Conservation (phyloP, 1,140 invertebrate species). For the Pseudobourletiella spinata region DNA sequence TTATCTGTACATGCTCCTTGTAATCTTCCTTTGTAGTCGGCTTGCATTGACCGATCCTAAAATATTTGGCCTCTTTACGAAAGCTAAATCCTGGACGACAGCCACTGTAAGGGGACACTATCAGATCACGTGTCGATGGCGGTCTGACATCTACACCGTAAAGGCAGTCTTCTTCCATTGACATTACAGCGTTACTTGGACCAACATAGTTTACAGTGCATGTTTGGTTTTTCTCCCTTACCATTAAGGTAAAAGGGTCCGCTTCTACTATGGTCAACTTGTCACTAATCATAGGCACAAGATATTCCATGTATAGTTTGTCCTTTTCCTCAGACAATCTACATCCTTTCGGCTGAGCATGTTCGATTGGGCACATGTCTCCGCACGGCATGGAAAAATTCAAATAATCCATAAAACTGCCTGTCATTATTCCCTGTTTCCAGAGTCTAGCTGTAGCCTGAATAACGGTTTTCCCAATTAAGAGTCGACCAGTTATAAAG, state of each 20-base stretch:
- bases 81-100: neutral
- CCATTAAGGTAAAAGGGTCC: constrained; percentile 14
- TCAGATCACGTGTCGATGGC: neutral
- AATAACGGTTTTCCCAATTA: neutral
- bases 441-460: neutral
- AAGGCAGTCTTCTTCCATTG: constrained; percentile 3
- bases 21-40: neutral
- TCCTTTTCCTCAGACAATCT: neutral
- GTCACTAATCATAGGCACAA: neutral
- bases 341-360: neutral
- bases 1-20: constrained; percentile 1
- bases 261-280: constrained; percentile 5
- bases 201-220: constrained; percentile 11
- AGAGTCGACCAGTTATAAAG: neutral
- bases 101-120: neutral
- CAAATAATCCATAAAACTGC: constrained; percentile 8
- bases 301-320: constrained; percentile 9
- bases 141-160: neutral
- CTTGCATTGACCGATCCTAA: neutral
- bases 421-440: neutral
- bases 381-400: constrained; percentile 15
- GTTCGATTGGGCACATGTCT: neutral
- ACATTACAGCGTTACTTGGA: constrained; percentile 10
- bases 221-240: neutral
- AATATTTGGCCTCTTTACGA: neutral